phyloP scores from a whole-genome alignment of 2,113 vertebrate genomes.

The Dicentrarchus labrax region DNA sequence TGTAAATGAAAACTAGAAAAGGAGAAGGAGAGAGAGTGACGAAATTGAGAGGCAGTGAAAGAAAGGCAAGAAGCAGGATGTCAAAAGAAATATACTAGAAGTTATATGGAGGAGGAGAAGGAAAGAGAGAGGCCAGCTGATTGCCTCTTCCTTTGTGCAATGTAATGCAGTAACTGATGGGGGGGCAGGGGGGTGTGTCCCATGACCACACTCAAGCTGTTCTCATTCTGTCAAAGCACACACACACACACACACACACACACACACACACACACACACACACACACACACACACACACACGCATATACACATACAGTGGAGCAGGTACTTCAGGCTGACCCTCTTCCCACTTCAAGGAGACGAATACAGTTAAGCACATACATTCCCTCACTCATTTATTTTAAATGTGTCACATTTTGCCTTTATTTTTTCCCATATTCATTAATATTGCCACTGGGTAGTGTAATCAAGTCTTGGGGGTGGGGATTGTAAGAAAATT shows the following conservation, averaged over 20 bases:
- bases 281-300: slow-evolving; percentile 4
- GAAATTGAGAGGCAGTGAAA: background rate
- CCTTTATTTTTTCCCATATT: background rate
- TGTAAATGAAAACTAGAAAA: slow-evolving; percentile 45
- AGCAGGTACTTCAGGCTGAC: background rate
- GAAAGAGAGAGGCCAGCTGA: background rate
- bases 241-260: slow-evolving; percentile 7
- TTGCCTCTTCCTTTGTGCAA: slow-evolving; percentile 12
- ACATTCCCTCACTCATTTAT: background rate
- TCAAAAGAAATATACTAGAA: background rate
- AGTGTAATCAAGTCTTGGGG: background rate
- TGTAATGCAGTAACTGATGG: slow-evolving; percentile 1
- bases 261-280: background rate
- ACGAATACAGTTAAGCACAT: background rate
- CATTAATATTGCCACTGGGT: background rate
- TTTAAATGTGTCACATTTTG: slow-evolving; percentile 7
- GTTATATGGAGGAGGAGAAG: background rate
- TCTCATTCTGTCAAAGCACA: slow-evolving; percentile 55
- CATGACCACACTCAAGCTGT: slow-evolving; percentile 40
- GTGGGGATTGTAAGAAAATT: slow-evolving; percentile 19
- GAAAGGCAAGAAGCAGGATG: background rate
- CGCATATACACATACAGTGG: background rate
- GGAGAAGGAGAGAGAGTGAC: slow-evolving; percentile 1
- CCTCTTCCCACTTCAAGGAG: slow-evolving; percentile 18
- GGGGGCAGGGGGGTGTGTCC: slow-evolving; percentile 7